phyloP scores from a whole-genome alignment of 2,888 invertebrate genomes.

The Drosophila ustulata region DNA sequence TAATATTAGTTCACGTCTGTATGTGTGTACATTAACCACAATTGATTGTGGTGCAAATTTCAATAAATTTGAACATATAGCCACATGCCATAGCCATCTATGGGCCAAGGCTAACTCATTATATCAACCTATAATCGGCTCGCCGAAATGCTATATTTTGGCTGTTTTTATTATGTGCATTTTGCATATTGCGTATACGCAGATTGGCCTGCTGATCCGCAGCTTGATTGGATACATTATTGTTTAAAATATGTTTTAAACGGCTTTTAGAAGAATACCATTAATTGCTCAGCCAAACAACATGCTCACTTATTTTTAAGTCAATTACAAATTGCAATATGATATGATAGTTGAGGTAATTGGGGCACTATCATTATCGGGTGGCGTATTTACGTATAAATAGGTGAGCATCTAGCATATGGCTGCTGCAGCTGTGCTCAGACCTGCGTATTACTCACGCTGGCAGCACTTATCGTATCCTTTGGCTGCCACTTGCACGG shows the following conservation, averaged over 20 bases:
- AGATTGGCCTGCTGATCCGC: neutral
- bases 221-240: neutral
- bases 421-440: conserved; percentile 26
- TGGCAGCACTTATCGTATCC: conserved; percentile 65
- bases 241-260: neutral
- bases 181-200: conserved; percentile 1
- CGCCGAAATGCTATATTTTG: conserved; percentile 14
- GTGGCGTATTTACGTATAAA: conserved; percentile 9
- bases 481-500: conserved; percentile 53
- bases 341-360: neutral
- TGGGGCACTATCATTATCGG: conserved; percentile 16
- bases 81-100: conserved; percentile 13
- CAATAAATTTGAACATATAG: conserved; percentile 59
- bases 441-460: conserved; percentile 48
- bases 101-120: conserved; percentile 39
- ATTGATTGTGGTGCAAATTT: conserved; percentile 57
- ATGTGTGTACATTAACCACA: conserved; percentile 45
- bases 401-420: conserved; percentile 21
- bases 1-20: neutral
- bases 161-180: neutral
- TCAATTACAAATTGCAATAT: neutral
- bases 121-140: conserved; percentile 60
- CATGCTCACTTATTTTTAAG: too few species aligned
- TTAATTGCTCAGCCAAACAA: neutral
- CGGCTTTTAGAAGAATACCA: neutral